Evolutionary conservation across 1,140 invertebrate species (phyloP).

Genomic region (Macrosteles quadrilineatus): DNA sequence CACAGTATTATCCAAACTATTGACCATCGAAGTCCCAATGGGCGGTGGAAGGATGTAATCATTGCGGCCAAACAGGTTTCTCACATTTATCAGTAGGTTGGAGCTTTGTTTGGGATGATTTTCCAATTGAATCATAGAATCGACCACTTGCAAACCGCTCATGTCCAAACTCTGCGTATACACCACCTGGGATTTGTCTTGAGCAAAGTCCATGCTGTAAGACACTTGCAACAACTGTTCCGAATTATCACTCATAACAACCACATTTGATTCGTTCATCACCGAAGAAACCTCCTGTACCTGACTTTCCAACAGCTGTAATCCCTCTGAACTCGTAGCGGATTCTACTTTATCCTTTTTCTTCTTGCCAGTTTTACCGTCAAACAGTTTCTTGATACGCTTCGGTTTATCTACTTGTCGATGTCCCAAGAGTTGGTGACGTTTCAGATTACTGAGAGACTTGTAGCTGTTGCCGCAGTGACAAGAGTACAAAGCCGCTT

Average conservation of each 20-base stretch:
- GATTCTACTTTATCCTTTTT: neutral
- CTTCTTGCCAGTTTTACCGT: neutral
- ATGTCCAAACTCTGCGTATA: conserved; percentile 28
- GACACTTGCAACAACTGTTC: conserved; percentile 23
- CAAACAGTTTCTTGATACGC: neutral
- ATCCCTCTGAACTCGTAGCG: neutral
- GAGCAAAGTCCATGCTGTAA: conserved; percentile 10
- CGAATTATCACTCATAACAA: neutral
- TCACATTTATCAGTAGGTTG: neutral
- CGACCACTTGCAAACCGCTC: conserved; percentile 20
- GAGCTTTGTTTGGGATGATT: conserved; percentile 3
- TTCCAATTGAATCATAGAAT: conserved; percentile 24
- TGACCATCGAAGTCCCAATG: neutral
- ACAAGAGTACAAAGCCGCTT: conserved; percentile 14
- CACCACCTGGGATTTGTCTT: conserved; percentile 20
- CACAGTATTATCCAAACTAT: neutral
- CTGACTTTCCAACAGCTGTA: neutral
- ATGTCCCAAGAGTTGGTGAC: conserved; percentile 25
- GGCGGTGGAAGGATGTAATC: neutral
- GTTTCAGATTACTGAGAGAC: conserved; percentile 1
- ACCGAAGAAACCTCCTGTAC: neutral
- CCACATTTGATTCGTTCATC: neutral
- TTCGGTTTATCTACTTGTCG: conserved; percentile 6
- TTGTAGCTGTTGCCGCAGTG: conserved; percentile 30
- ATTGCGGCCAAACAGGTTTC: neutral